Conservation (phyloP, 2,888 invertebrate species). For the Hofmannophila pseudospretella region DNA sequence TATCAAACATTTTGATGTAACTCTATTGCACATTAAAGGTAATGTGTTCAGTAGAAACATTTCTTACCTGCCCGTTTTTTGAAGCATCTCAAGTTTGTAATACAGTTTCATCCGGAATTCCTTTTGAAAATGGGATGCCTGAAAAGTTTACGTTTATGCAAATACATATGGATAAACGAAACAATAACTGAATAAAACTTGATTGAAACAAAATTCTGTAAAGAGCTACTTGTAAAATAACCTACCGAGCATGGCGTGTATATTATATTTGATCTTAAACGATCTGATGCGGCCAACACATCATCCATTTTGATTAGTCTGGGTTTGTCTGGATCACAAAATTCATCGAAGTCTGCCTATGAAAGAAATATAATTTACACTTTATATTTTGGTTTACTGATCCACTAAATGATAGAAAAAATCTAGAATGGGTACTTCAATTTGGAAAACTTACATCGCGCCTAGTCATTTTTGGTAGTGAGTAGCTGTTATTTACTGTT, state of each 20-base stretch:
- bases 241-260: conserved; percentile 50
- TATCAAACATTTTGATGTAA: background rate
- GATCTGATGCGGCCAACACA: conserved; percentile 36
- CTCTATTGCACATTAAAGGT: background rate
- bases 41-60: background rate
- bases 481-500: too few species aligned
- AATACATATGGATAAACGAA: too few species aligned
- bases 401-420: too few species aligned
- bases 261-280: conserved; percentile 30
- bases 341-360: conserved; percentile 63
- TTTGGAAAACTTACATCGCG: too few species aligned
- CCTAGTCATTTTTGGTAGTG: too few species aligned
- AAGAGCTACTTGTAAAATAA: too few species aligned
- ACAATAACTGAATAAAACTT: too few species aligned
- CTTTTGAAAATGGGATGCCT: conserved; percentile 30
- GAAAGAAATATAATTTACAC: too few species aligned
- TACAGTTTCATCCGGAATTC: conserved; percentile 25
- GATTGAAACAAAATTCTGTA: too few species aligned
- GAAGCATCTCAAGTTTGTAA: conserved; percentile 25
- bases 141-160: too few species aligned
- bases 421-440: too few species aligned
- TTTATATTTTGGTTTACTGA: too few species aligned
- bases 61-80: conserved; percentile 27
- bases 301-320: conserved; percentile 40
- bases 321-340: conserved; percentile 60